Evolutionary conservation across 1,140 invertebrate genomes (phyloP), one percentile per base, ranked within the genome.

Genomic region (Sinella curviseta): DNA sequence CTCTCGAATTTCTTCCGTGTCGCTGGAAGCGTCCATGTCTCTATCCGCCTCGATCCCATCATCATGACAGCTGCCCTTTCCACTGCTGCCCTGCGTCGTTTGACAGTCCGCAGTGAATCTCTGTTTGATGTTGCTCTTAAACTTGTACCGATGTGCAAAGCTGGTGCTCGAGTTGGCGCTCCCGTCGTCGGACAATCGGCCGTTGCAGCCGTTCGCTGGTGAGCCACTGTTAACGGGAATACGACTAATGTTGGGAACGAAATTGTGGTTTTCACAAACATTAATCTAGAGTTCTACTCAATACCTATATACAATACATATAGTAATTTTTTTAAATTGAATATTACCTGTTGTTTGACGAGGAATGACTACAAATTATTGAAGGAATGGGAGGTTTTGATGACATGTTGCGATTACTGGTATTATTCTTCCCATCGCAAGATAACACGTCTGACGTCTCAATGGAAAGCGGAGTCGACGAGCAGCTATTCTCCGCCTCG

Each of bases 111-210:
- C 88, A 34, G 87, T 86, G 84, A 97, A 97, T 67, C 95, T 89
- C 85, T 96, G 92, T 82, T 97, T 96, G 79, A 98, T 97, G 82
- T 94, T 95, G 83, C 94, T 97, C 88, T 98, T 98, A 87, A 97
- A 97, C 88, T 98, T 97, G 88, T 97, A 97, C 17, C 70, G 89
- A 90, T 82, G 89, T 88, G 33, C 88, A 84, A 78, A 86, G 89
- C 81, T 90, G 88, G 74, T 88, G 88, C 48, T 86, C 86, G 80
- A 87, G 84, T 78, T 86, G 84, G 74, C 88, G 89, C 34, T 88
- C 86, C 48, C 89, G 88, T 83, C 87, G 54, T 83, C 83, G 17
- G 81, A 79, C 30, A 48, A 76, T 31, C 78, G 33, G 20, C 77
- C 39, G 67, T 70, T 82, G 33, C 78, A 81, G 34, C 76, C 78